Percentiles rank a stretch among this genome's conserved stretches.
phyloP scores from a whole-genome alignment of 1,140 invertebrate species.

The Pomphorhynchus laevis region DNA sequence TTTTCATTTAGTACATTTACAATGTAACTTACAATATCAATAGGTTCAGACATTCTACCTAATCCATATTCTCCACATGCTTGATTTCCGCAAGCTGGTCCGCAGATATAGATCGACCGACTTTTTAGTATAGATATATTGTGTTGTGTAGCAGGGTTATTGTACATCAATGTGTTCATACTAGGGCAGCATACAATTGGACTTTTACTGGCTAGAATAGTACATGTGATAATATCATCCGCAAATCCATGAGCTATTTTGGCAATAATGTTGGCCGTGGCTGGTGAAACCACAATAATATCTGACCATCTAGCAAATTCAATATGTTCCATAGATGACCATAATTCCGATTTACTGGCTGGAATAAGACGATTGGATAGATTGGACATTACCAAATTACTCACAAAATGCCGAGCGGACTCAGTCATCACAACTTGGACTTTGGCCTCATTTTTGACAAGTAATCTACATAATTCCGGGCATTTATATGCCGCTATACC shows the following conservation, averaged over 20 bases:
- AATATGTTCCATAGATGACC: not conserved
- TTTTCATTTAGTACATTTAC: not conserved
- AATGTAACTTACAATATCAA: not conserved
- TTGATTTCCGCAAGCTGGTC: not conserved
- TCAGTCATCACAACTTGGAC: not conserved
- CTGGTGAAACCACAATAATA: not conserved
- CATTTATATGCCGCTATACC: slow-evolving; percentile 2
- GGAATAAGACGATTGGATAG: not conserved
- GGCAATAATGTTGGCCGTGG: not conserved
- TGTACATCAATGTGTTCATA: not conserved
- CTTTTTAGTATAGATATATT: not conserved
- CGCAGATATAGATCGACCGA: too few species aligned
- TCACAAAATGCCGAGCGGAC: not conserved
- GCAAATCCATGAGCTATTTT: not conserved
- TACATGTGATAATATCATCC: not conserved
- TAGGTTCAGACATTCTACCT: slow-evolving; percentile 2
- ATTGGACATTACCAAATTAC: not conserved
- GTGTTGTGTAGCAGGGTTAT: not conserved
- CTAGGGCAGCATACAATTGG: not conserved
- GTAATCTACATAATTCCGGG: not conserved
- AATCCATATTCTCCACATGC: not conserved
- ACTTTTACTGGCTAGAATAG: not conserved
- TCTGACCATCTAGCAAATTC: not conserved
- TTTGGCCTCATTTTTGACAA: not conserved
- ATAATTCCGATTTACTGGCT: not conserved